Evolutionary conservation across 2,888 invertebrate genomes (phyloP), one percentile per base, ranked within the genome.

Genomic region (Philaethria dido): DNA sequence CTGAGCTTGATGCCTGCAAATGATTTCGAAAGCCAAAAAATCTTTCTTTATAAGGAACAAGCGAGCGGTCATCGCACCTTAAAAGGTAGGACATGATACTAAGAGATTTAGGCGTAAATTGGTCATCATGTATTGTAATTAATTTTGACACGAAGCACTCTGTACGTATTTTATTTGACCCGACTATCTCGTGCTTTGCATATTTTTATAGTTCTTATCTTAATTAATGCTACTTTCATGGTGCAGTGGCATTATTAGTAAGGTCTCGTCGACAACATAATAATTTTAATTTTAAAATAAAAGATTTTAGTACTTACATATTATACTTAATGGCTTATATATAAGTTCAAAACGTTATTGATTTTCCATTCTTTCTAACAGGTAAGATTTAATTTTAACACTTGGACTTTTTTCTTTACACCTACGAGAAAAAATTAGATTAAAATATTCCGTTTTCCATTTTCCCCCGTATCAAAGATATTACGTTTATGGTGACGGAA

Each of bases 1-100:
- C 76, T 73, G 72, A 75, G 71, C 71, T 64, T 61, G 64, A 67
- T 67, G 72, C 70, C 77, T 72, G 80, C 81, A 81, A 85, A 85
- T 81, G 81, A 86, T 88, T 88, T 89, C 87, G 89, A 90, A 90
- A 90, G 88, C 82, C 85, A 83, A 88, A 88, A 52, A 87, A 85
- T 76, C 75, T 72, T 73, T 78, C 87, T 85, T 69, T 80, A 85
- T 74, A 88, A 79, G 88, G 87, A 66, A 75, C 71, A 86, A 68
- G 75, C 71, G 80, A 85, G 86, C 83, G 81, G 88, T 84, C 84
- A 76, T 74, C 76, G 69, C 57, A 62, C 86, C 86, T 77, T 82
- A 86, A 83, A 87, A 81, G 88, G 89, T 75, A 78, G 80, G 81
- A 82, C 79, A 76, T 74, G 80, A 80, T 79, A 82, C 81, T 80